phyloP scores from a whole-genome alignment of 2,797 vertebrate species.

The Microtus californicus region DNA sequence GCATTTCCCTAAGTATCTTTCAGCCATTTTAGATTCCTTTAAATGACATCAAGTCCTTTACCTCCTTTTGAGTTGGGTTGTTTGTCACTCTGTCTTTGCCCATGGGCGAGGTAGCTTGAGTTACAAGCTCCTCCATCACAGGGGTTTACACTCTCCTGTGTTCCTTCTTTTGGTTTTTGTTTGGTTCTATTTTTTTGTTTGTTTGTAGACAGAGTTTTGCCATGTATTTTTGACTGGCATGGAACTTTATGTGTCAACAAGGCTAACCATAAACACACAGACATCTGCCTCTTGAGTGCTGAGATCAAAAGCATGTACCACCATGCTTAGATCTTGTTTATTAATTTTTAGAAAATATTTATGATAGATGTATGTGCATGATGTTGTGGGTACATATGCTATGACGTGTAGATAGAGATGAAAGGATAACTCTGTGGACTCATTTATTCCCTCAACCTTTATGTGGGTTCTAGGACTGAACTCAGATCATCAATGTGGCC shows the following conservation, averaged over 20 bases:
- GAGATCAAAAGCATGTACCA: neutral
- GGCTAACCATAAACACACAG: neutral
- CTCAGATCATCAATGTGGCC: neutral
- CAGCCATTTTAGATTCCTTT: no score
- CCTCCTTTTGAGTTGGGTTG: neutral
- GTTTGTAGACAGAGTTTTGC: neutral
- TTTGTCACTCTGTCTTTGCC: neutral
- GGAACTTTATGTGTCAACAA: neutral
- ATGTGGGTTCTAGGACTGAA: neutral
- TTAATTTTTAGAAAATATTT: neutral
- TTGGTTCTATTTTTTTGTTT: neutral
- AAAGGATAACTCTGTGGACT: neutral
- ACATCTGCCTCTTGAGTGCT: neutral
- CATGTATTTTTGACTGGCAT: neutral
- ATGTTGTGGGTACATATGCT: neutral
- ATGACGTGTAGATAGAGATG: neutral
- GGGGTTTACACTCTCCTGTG: neutral
- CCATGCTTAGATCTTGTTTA: neutral
- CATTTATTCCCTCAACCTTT: neutral
- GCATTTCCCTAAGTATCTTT: no score
- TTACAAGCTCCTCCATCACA: neutral
- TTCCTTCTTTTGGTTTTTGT: constrained; percentile 25
- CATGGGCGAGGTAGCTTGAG: neutral
- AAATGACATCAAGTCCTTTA: neutral
- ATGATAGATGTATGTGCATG: no score